Evolutionary conservation across 2,797 vertebrate species (phyloP).

Genomic region (Cephalopachus bancanus): DNA sequence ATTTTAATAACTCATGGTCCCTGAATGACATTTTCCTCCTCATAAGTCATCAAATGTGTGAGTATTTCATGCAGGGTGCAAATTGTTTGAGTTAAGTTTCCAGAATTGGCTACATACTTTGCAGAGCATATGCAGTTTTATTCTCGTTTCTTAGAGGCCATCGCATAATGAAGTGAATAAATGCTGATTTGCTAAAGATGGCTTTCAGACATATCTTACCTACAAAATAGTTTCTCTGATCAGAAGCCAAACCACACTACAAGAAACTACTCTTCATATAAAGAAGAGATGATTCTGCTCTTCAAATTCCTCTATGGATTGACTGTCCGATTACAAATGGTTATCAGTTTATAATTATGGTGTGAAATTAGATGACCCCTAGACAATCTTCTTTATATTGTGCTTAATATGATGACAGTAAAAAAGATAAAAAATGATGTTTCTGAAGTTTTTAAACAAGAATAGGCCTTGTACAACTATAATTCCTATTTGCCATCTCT

Average conservation of each 20-base stretch:
- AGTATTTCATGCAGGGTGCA: not conserved
- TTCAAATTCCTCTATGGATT: not conserved
- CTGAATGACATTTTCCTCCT: not conserved
- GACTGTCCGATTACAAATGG: not conserved
- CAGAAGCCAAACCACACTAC: not conserved
- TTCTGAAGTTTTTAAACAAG: not conserved
- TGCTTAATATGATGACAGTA: not conserved
- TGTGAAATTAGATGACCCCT: not conserved
- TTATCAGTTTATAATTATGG: not conserved
- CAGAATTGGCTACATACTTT: not conserved
- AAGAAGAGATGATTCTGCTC: not conserved
- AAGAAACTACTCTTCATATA: not conserved
- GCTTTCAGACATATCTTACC: not conserved
- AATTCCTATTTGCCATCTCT: not conserved
- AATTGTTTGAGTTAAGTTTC: not conserved
- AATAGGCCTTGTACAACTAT: not conserved
- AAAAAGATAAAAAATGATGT: not conserved
- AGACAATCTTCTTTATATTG: not conserved
- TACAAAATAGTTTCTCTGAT: not conserved
- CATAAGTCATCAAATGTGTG: not conserved
- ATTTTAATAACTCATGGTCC: conserved; percentile 32
- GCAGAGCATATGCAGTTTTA: not conserved
- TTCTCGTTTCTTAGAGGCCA: not conserved
- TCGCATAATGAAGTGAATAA: not conserved
- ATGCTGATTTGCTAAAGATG: not conserved